Evolutionary conservation across 2,113 vertebrate genomes (phyloP).

Genomic region (Montifringilla adamsi): DNA sequence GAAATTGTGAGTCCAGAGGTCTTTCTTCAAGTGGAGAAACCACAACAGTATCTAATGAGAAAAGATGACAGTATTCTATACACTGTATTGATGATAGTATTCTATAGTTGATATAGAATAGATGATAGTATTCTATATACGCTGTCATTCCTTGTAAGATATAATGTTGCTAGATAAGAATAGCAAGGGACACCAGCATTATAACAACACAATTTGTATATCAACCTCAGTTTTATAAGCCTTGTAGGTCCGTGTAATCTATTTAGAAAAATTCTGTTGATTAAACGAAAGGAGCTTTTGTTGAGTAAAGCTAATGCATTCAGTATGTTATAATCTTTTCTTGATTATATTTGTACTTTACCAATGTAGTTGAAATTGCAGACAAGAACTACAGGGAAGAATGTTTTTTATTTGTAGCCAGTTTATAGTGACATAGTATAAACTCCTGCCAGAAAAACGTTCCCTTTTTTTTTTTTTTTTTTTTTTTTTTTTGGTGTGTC

Average conservation of each 20-base stretch:
- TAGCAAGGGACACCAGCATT: background rate
- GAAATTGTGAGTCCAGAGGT: background rate
- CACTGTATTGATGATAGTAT: too few relatives aligned
- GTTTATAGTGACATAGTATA: conserved; percentile 49
- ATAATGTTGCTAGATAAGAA: background rate
- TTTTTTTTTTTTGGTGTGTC: background rate
- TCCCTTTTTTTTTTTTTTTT: background rate
- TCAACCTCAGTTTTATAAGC: background rate
- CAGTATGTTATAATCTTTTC: conserved; percentile 2
- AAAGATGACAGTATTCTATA: background rate
- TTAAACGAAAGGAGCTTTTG: background rate
- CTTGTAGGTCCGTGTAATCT: background rate
- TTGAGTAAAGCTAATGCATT: background rate
- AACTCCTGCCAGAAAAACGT: conserved; percentile 59
- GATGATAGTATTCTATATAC: too few relatives aligned
- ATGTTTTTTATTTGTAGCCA: conserved; percentile 63
- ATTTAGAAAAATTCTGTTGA: background rate
- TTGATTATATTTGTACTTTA: conserved; percentile 53
- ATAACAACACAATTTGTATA: background rate
- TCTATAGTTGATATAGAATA: too few relatives aligned
- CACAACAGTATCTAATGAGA: background rate
- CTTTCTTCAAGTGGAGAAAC: background rate
- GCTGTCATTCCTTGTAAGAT: background rate
- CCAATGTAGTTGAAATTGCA: conserved; percentile 33
- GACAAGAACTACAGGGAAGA: conserved; percentile 44